These are phyloP conservation scores for Pharmacophagus antenor DNA, from an alignment of 2,888 invertebrate genomes.

Conservation along the genomic window DNA sequence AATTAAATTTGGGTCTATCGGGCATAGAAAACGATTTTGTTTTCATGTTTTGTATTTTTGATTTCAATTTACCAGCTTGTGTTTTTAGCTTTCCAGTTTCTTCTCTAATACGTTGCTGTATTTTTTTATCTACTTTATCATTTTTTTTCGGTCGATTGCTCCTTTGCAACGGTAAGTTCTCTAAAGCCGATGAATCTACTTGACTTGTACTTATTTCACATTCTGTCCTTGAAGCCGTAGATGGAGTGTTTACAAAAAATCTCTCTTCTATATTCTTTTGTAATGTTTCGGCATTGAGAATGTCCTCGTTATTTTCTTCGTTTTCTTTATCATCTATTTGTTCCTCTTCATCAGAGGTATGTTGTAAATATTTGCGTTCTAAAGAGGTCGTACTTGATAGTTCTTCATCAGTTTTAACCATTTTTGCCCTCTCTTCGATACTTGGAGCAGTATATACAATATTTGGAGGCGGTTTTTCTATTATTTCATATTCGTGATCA, in stretches of 20 bases:
- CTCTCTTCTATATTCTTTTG: conserved; percentile 84
- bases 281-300: conserved; percentile 73
- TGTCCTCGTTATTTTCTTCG: conserved; percentile 51
- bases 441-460: conserved; percentile 61
- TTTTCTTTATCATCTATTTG: conserved; percentile 59
- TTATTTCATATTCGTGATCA: conserved; percentile 96
- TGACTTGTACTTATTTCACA: conserved; percentile 84
- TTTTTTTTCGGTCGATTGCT: conserved; percentile 77
- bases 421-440: conserved; percentile 59
- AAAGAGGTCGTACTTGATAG: conserved; percentile 75
- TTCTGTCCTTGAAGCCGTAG: conserved; percentile 82
- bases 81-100: conserved; percentile 86
- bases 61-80: conserved; percentile 87
- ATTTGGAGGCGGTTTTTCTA: conserved; percentile 84
- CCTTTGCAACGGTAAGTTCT: conserved; percentile 82
- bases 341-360: conserved; percentile 76
- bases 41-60: conserved; percentile 83
- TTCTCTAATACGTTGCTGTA: conserved; percentile 84
- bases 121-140: conserved; percentile 77
- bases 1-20: conserved; percentile 79
- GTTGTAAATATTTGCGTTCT: conserved; percentile 71
- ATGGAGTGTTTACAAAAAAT: conserved; percentile 81
- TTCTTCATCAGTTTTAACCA: conserved; percentile 73
- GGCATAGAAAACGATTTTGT: conserved; percentile 77
- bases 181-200: conserved; percentile 84